Evolutionary conservation across 2,797 vertebrate species (phyloP).

Genomic region (Leontocebus nigricollis): DNA sequence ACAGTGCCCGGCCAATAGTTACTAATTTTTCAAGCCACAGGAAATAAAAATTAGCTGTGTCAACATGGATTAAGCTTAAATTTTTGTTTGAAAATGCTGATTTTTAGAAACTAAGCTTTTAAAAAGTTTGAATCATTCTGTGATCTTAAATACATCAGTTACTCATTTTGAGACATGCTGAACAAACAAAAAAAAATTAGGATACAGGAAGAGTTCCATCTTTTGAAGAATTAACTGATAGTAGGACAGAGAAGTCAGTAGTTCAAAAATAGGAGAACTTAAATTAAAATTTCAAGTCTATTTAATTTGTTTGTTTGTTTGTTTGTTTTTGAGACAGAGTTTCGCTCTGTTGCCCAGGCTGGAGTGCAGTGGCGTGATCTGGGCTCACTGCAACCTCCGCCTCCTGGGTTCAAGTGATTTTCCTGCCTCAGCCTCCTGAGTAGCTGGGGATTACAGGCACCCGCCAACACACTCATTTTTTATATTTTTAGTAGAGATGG

Average conservation of each 20-base stretch:
- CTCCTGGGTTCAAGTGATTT: neutral
- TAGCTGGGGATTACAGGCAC: neutral
- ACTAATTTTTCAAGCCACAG: neutral
- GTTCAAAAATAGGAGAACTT: neutral
- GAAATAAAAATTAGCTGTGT: conserved; percentile 19
- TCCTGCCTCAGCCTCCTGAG: neutral
- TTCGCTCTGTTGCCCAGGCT: neutral
- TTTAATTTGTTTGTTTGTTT: neutral
- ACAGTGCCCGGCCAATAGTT: too few relatives aligned
- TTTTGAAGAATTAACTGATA: conserved; percentile 25
- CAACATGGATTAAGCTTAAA: neutral
- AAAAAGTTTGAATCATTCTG: neutral
- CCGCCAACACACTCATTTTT: neutral
- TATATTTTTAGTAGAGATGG: neutral
- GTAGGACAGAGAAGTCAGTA: neutral
- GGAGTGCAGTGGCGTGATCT: neutral
- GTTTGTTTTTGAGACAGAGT: neutral
- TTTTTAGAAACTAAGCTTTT: conserved; percentile 20
- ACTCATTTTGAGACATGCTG: conserved; percentile 6
- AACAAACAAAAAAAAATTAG: neutral
- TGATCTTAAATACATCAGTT: conserved; percentile 5
- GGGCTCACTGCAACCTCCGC: neutral
- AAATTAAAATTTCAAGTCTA: neutral
- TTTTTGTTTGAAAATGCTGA: conserved; percentile 39
- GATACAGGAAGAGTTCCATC: neutral